A percentile compares a stretch with the other conserved stretches of the same genome.
Evolutionary conservation across 2,113 vertebrate genomes (phyloP).

Genomic region (Phyllostomus hastatus): DNA sequence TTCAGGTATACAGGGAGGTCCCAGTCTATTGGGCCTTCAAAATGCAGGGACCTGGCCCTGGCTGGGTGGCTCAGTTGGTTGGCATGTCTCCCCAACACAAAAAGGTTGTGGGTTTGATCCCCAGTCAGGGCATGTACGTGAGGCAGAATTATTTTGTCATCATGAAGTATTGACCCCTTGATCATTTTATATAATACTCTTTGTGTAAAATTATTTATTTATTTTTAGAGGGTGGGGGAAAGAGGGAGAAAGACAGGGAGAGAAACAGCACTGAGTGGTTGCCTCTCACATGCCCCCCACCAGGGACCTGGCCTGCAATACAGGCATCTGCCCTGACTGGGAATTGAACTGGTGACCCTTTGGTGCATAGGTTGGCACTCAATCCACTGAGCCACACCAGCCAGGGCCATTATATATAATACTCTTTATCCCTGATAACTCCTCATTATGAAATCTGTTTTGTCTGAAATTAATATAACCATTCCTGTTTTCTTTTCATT

Average conservation of each 20-base stretch:
- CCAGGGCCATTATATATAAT: not conserved
- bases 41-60: not conserved
- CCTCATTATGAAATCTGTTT: not conserved
- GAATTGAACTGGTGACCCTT: too few relatives aligned
- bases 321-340: too few relatives aligned
- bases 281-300: too few relatives aligned
- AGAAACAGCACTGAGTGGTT: too few relatives aligned
- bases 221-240: too few relatives aligned
- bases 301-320: too few relatives aligned
- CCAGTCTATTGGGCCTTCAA: not conserved
- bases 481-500: not conserved
- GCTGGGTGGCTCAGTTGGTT: not conserved
- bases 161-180: not conserved
- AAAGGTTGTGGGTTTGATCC: not conserved
- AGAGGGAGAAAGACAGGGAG: too few relatives aligned
- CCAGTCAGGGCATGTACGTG: not conserved
- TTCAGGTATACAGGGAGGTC: not conserved
- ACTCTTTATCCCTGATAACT: not conserved
- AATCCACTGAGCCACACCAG: too few relatives aligned
- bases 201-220: not conserved
- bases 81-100: too few relatives aligned
- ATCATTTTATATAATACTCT: not conserved
- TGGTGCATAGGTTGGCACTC: too few relatives aligned
- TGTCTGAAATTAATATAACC: not conserved
- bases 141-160: not conserved